Base-by-base conservation (phyloP, 2,888 invertebrate genomes). In the Leptarthrus brevirostris region DNA sequence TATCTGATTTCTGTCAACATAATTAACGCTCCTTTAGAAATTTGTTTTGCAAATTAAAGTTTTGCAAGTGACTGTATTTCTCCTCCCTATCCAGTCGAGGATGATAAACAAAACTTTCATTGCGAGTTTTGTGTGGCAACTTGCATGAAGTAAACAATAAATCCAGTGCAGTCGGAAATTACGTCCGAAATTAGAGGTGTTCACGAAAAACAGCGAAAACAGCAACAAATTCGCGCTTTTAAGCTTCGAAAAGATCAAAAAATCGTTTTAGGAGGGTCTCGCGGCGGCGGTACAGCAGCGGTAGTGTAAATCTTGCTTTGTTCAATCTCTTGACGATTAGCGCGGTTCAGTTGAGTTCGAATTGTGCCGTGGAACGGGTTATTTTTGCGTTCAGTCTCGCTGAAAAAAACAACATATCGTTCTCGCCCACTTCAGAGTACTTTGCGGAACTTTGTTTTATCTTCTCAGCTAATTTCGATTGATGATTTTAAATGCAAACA, bases 341-440 rank as follows among this genome's bases (percentile, higher is more conserved):
- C 36, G 58, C 58, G 36, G 40, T 58, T 58, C 58, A 58, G 58
- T 58, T 36, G 58, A 36, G 18, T 58, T 40, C 18, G 36, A 58
- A 58, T 20, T 58, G 34, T 36, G 18, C 58, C n/a, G 36, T 12
- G 58, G 40, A 40, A 40, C 40, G 40, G 40, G n/a, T 40, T 40
- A 40, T n/a, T 40, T 40, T n/a, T 8, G 30, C 30, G 8, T 8
- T 30, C 30, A 8, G 30, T 40, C 36, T 36, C 58, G 58, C 58
- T 8, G 4, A 30, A 30, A 30, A 5, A 30, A 30, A 3, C 3
- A 30, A 30, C 4, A 30, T n/a, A n/a, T n/a, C 44, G 56, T 30
- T 24, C 16, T 12, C 14, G 16, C 26, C 34, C 16, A 12, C 44
- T 44, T 12, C 44, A 12, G 44, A 3, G 1, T 16, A 6, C 10